Percentiles rank a stretch among this genome's conserved stretches.
Conservation (phyloP, 2,797 vertebrate species). For the Pitangus sulphuratus region DNA sequence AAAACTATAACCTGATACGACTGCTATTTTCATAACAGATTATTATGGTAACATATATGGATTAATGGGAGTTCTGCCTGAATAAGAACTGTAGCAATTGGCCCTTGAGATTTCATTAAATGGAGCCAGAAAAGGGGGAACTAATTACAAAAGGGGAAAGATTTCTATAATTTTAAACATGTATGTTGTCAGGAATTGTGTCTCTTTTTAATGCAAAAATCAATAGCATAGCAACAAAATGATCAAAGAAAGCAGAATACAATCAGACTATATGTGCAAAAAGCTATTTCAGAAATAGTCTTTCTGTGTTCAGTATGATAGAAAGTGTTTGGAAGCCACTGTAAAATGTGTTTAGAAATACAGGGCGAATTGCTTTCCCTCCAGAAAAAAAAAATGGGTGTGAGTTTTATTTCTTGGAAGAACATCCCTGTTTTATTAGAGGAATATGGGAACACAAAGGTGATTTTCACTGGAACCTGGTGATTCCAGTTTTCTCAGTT, state of each 20-base stretch:
- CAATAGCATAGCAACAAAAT: slow-evolving; percentile 10
- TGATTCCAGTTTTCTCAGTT: neutral
- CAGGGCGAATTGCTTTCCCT: neutral
- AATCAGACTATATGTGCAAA: neutral
- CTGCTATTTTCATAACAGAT: slow-evolving; percentile 28
- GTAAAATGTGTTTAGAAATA: neutral
- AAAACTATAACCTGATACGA: neutral
- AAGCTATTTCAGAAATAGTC: slow-evolving; percentile 1
- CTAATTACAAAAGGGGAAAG: neutral
- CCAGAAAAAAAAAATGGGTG: neutral
- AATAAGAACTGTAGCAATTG: neutral
- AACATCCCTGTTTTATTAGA: neutral
- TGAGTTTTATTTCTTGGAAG: neutral
- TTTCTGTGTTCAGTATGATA: neutral
- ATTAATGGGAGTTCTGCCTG: neutral
- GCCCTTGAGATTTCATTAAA: slow-evolving; percentile 3
- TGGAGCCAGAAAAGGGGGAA: neutral
- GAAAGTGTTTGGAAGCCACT: neutral
- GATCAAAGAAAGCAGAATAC: slow-evolving; percentile 14
- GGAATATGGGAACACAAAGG: neutral
- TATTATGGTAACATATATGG: slow-evolving; percentile 21
- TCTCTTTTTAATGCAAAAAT: slow-evolving; percentile 33
- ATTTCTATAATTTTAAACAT: neutral
- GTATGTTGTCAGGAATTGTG: neutral
- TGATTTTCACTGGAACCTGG: neutral